Evolutionary conservation across 1,140 invertebrate species (phyloP), one percentile per base, ranked within the genome.

Genomic region (Phenacoccus solenopsis): DNA sequence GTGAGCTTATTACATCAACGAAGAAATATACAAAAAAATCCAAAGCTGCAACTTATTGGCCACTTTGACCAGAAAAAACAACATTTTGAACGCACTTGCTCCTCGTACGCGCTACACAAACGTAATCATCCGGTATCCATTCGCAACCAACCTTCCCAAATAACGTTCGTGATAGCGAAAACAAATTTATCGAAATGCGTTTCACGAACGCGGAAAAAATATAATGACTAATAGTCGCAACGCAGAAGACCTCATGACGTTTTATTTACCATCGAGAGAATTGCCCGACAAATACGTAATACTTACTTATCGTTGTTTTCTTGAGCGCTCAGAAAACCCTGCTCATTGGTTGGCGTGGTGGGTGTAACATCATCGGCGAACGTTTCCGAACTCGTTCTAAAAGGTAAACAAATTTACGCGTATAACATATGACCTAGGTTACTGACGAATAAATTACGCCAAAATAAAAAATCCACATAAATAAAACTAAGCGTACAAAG

Each of bases 291-390:
- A 49, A 16, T 49, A 49, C 38, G 38, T 49, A n/a, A 49, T 49
- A 32, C 30, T 32, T 32, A 49, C 38, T 16, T 49, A 49, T 49
- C 38, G 38, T 64, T 27, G 59, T 64, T 64, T 64, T 64, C 59
- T 20, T 24, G 59, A 24, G 25, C 22, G 16, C 22, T 64, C 4
- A 64, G 21, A 24, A 64, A 64, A 25, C 25, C 59, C 21, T 20
- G 25, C 20, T 24, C 59, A 64, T 64, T 64, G 21, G 56, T 59
- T 9, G 59, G 25, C 21, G 59, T 64, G 13, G 10, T 64, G 4
- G 59, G 59, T 16, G 59, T 64, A 16, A 64, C 25, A 20, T 27
- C 59, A 10, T 27, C 59, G 32, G n/a, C 9, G 21, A 9, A 64
- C 9, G 22, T 27, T 1, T 64, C 59, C 22, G 59, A 24, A 64